Evolutionary conservation across 2,797 vertebrate species (phyloP).

Genomic region (Tympanoctomys barrerae): DNA sequence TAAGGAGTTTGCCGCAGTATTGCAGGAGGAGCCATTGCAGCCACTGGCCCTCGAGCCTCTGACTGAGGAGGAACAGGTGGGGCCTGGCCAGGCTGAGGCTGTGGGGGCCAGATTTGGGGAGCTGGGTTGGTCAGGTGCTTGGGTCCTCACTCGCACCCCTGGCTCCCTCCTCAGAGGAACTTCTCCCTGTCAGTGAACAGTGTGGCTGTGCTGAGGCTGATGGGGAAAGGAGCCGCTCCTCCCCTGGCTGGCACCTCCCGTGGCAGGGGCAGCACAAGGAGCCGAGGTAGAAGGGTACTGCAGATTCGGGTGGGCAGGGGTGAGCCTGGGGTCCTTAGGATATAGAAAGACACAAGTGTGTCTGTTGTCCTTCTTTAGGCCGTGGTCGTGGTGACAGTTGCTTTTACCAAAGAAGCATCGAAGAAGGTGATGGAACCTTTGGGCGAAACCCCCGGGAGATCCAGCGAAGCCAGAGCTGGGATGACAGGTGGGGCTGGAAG

Average conservation of each 20-base stretch:
- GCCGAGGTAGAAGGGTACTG: slow-evolving; percentile 90
- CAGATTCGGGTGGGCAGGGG: background rate
- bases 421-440: slow-evolving; percentile 93
- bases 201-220: slow-evolving; percentile 96
- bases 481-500: slow-evolving; percentile 91
- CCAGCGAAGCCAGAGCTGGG: slow-evolving; percentile 97
- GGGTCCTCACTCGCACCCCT: slow-evolving; percentile 54
- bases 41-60: slow-evolving; percentile 95
- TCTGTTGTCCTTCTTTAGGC: slow-evolving; percentile 84
- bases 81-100: background rate
- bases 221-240: slow-evolving; percentile 93
- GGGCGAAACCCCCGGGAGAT: slow-evolving; percentile 93
- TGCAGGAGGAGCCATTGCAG: slow-evolving; percentile 95
- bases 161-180: slow-evolving; percentile 91
- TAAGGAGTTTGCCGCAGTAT: slow-evolving; percentile 95
- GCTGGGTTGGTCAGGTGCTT: background rate
- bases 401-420: slow-evolving; percentile 97
- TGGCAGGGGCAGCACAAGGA: slow-evolving; percentile 93
- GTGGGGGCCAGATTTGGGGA: background rate
- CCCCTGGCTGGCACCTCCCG: slow-evolving; percentile 90
- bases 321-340: no score
- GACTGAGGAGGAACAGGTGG: slow-evolving; percentile 97
- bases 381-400: slow-evolving; percentile 94
- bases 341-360: background rate
- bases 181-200: slow-evolving; percentile 98